These are phyloP conservation scores for Chloropsis cyanopogon DNA, from an alignment of 2,113 vertebrate species.

Conservation along the genomic window DNA sequence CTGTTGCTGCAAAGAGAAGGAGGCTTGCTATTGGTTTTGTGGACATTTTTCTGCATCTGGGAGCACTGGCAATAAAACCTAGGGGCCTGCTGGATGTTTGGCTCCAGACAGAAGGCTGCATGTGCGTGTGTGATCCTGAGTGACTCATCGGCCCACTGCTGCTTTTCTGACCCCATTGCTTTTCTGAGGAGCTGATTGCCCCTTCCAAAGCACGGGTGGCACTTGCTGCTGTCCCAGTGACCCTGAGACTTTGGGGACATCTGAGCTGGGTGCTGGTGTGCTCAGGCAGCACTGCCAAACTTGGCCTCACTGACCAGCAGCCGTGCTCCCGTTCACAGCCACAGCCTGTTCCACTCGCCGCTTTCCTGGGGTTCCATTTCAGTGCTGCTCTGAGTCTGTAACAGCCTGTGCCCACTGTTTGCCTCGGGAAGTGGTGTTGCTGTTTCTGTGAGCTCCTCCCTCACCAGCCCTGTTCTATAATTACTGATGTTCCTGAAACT, in stretches of 20 bases:
- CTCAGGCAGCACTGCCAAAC: background rate
- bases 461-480: conserved; percentile 32
- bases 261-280: background rate
- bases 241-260: background rate
- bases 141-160: fast-evolving
- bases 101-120: background rate
- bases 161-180: background rate
- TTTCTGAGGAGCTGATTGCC: background rate
- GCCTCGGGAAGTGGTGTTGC: background rate
- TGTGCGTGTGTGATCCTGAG: background rate
- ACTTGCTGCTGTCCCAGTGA: background rate
- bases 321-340: background rate
- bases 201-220: background rate
- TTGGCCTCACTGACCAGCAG: background rate
- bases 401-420: background rate
- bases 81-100: background rate
- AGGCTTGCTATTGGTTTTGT: background rate
- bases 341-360: background rate
- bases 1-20: background rate
- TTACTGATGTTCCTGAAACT: conserved; percentile 59
- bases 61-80: background rate
- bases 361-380: background rate
- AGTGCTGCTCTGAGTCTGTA: background rate
- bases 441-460: background rate
- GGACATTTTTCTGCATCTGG: background rate